Conservation (phyloP, 37 sponge, comb jelly and placozoan genomes). For the Halisarca cf. caerulea region DNA sequence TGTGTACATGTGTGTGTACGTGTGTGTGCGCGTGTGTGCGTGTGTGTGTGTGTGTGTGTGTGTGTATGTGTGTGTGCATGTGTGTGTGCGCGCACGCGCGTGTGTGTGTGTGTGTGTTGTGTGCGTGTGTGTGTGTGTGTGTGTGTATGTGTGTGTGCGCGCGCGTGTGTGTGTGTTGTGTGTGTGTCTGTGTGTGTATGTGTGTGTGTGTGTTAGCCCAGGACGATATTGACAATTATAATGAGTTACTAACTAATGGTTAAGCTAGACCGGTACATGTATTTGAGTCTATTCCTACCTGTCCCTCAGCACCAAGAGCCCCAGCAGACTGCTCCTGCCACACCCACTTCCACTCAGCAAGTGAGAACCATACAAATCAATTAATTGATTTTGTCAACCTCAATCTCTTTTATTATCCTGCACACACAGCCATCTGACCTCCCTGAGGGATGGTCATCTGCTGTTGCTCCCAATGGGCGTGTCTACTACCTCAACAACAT, state of each 20-base stretch:
- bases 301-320: too few relatives aligned
- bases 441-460: constrained; percentile 46
- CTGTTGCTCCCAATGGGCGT: constrained; percentile 65
- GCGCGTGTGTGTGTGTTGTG: constrained; percentile 12
- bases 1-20: too few relatives aligned
- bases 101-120: constrained; percentile 1
- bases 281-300: too few relatives aligned
- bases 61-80: constrained; percentile 6
- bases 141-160: too few relatives aligned
- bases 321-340: neutral
- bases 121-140: neutral
- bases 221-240: neutral
- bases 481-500: constrained; percentile 70
- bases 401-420: too few relatives aligned
- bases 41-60: constrained; percentile 21
- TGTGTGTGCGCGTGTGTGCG: neutral
- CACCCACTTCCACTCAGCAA: neutral
- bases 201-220: neutral
- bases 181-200: neutral
- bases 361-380: neutral
- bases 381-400: neutral
- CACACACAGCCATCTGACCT: constrained; percentile 28
- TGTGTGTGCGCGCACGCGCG: neutral
- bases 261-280: neutral
- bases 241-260: neutral